phyloP scores from a whole-genome alignment of 2,888 invertebrate species.

The Agriotes lineatus region DNA sequence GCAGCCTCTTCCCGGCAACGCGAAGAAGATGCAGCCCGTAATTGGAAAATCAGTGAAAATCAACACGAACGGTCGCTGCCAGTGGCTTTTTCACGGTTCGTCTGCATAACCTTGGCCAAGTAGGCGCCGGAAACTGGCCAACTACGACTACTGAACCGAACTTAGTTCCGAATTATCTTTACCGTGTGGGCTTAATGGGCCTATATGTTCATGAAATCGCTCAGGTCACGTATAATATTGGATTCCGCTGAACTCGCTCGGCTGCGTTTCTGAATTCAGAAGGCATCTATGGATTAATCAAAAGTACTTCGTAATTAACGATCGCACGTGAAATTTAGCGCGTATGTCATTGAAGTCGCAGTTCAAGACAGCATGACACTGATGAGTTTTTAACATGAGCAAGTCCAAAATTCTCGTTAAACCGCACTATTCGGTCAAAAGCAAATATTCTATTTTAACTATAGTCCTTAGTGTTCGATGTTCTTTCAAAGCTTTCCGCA shows the following conservation, averaged over 20 bases:
- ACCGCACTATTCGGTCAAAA: too few species aligned
- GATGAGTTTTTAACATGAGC: too few species aligned
- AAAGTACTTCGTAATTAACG: background rate
- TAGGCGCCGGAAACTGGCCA: constrained; percentile 6
- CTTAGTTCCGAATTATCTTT: constrained; percentile 30
- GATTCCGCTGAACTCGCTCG: constrained; percentile 15
- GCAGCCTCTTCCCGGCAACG: constrained; percentile 4
- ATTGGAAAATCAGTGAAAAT: constrained; percentile 34
- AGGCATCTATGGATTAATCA: constrained; percentile 3
- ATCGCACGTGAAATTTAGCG: background rate
- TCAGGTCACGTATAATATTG: constrained; percentile 26
- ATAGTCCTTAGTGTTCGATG: too few species aligned
- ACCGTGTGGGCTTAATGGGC: constrained; percentile 13
- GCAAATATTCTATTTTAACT: too few species aligned
- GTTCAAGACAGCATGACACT: too few species aligned
- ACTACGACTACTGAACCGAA: constrained; percentile 15
- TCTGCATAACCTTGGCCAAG: background rate
- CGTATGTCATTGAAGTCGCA: background rate
- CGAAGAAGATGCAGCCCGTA: constrained; percentile 29
- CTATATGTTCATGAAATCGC: constrained; percentile 15
- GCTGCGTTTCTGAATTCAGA: background rate
- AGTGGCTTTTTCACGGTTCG: constrained; percentile 16
- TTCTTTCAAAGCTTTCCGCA: too few species aligned
- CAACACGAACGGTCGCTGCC: constrained; percentile 26
- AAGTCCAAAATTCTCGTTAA: too few species aligned